Evolutionary conservation across 2,113 vertebrate species (phyloP), one percentile per base, ranked within the genome.

Genomic region (Ondatra zibethicus): DNA sequence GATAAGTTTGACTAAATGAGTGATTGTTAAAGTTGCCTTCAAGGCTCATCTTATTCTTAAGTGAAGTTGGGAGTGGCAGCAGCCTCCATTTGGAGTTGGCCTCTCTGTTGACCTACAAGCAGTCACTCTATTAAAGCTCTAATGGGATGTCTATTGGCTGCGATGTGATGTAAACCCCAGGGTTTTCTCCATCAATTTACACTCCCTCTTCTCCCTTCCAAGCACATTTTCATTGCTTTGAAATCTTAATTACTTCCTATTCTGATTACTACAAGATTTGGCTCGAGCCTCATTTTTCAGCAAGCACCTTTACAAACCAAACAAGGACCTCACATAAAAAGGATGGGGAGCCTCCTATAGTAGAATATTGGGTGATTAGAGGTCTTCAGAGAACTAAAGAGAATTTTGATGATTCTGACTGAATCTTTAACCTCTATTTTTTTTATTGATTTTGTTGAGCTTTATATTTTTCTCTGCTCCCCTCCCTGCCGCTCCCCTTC

Each of bases 151-250:
- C 72, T 50, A 31, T 4, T 42, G 29, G 14, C 11, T 1, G 36
- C 66, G 55, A 3, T 77, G n/a, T 52, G 8, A 50, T 33, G 10
- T 50, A n/a, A 73, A 68, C 29, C 0, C 2, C 0, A 36, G 16
- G 29, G 9, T 90, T 39, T 12, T 63, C 14, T 80, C 39, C 94
- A 3, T 80, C 65, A 17, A 75, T n/a, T 63, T 78, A 42, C 65
- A 33, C 13, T 78, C 16, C 19, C 14, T 76, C 33, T 63, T 66
- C 68, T 94, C 16, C 14, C 16, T 77, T 92, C 50, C 84, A 66
- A 82, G 23, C 33, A 66, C 39, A 36, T 91, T 96, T 75, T 45
- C 39, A 63, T 90, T 68, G 36, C 29, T 42, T 21, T 88, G n/a
- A 84, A 90, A 9, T 61, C 63, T n/a, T 61, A 17, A 42, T 61